These are phyloP conservation scores for Pungitius pungitius DNA, from an alignment of 2,113 vertebrate species.

Conservation along the genomic window DNA sequence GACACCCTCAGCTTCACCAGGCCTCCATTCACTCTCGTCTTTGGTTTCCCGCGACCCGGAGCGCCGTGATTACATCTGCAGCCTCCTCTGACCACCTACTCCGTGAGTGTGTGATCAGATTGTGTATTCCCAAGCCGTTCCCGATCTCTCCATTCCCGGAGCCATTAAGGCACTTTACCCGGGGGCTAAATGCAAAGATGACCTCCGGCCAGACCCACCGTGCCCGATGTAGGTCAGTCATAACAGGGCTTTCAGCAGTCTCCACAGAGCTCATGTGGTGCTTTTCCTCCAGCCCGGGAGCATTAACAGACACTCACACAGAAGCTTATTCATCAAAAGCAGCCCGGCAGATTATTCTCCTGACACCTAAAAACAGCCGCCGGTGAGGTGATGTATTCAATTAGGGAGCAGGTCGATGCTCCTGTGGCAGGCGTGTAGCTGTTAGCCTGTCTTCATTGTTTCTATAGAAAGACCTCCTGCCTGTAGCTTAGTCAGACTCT, in stretches of 20 bases:
- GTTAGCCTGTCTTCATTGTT: conserved; percentile 16
- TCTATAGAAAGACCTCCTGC: conserved; percentile 29
- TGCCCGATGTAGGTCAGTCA: conserved; percentile 45
- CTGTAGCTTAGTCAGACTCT: conserved; percentile 19
- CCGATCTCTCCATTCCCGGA: conserved; percentile 48
- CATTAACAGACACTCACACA: conserved; percentile 3
- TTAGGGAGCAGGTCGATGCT: background rate
- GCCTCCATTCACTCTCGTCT: background rate
- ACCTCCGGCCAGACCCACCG: conserved; percentile 44
- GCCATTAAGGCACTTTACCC: conserved; percentile 63
- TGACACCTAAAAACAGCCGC: conserved; percentile 5
- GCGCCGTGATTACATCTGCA: conserved; percentile 10
- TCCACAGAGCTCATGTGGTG: background rate
- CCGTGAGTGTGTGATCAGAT: conserved; percentile 44
- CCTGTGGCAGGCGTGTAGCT: conserved; percentile 23
- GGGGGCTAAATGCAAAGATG: conserved; percentile 53
- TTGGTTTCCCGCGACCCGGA: background rate
- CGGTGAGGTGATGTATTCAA: conserved; percentile 2
- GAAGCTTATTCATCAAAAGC: conserved; percentile 4
- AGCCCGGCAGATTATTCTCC: background rate
- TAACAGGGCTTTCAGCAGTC: conserved; percentile 30
- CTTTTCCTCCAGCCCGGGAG: background rate
- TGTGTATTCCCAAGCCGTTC: conserved; percentile 52
- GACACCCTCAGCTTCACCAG: background rate
- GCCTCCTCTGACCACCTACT: conserved; percentile 5